Evolutionary conservation across 2,888 invertebrate genomes (phyloP), one percentile per base, ranked within the genome.

Genomic region (Abrostola tripartita): DNA sequence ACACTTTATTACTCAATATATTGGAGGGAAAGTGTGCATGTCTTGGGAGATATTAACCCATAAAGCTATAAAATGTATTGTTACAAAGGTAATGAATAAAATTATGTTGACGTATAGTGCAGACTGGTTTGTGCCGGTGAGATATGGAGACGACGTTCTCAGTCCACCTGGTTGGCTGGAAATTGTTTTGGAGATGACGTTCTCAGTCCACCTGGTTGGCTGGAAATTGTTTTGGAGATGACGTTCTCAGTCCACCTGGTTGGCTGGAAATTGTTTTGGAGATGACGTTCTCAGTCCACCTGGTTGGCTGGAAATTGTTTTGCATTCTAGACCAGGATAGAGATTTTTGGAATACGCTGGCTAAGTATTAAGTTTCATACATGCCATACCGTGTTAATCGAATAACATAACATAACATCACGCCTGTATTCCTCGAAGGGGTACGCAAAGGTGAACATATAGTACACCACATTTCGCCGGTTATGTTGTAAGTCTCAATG

Each of bases 1-100:
- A 57, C 52, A 53, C 38, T 76, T 76, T 76, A 76, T 74, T 65
- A 60, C 71, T 50, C 65, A 61, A 68, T 73, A 74, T 54, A 52
- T 71, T 74, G 53, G 24, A 14, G 47, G 42, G 50, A 60, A 71
- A 41, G 67, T 74, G 68, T 68, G 64, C 58, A 71, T 64, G 64
- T 62, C 78, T 52, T 53, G 61, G 76, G 71, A 61, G 61, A 59
- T 69, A 69, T 74, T 65, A 61, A 66, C 70, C 37, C 47, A 54
- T 65, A 58, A 55, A 68, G 49, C 52, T 50, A 63, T 70, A 65
- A 66, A 71, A 42, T 57, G 50, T 47, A 37, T 52, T 54, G 52
- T 66, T 57, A 72, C 54, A 52, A 60, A 55, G 58, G 57, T 70
- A 63, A 54, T 38, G 41, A 52, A 40, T 50, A 65, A 57, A 61